Conservation (phyloP, 92 coral and sea anemone species). For the Hydrozoanthus gracilis region DNA sequence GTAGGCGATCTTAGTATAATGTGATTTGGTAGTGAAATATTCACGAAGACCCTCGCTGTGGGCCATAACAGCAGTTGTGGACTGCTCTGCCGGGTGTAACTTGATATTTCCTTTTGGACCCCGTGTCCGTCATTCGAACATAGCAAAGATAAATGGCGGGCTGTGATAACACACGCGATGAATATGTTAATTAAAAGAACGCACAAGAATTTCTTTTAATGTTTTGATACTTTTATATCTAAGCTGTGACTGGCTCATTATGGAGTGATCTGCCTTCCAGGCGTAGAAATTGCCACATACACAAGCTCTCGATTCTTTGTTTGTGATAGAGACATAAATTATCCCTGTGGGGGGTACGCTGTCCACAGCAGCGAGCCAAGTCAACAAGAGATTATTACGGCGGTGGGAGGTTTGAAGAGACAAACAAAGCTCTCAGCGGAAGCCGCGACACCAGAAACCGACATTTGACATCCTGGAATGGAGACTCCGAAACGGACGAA, state of each 20-base stretch:
- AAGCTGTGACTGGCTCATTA: background rate
- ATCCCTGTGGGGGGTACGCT: slow-evolving; percentile 84
- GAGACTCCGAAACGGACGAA: background rate
- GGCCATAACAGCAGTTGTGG: slow-evolving; percentile 44
- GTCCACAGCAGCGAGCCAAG: slow-evolving; percentile 69
- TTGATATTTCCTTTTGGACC: slow-evolving; percentile 45
- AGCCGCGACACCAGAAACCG: background rate
- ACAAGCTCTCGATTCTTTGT: slow-evolving; percentile 9
- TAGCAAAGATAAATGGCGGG: slow-evolving; percentile 35
- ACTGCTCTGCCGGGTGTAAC: slow-evolving; percentile 53
- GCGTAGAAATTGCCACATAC: slow-evolving; percentile 30
- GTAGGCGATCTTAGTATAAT: background rate
- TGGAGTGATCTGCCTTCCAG: background rate
- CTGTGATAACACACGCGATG: slow-evolving; percentile 30
- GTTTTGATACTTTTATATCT: background rate
- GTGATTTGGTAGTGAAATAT: slow-evolving; percentile 33
- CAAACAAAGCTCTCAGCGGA: slow-evolving; percentile 38
- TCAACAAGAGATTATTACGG: slow-evolving; percentile 74
- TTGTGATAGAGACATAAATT: slow-evolving; percentile 68
- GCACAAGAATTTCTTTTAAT: background rate
- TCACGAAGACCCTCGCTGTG: slow-evolving; percentile 46
- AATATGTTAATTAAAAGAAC: slow-evolving; percentile 16
- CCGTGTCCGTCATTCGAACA: slow-evolving; percentile 35
- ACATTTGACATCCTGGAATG: background rate
- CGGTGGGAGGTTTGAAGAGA: slow-evolving; percentile 65